Percentiles rank a stretch among this genome's conserved stretches.
phyloP scores from a whole-genome alignment of 2,888 invertebrate species.

The Drosophila glabriapex region DNA sequence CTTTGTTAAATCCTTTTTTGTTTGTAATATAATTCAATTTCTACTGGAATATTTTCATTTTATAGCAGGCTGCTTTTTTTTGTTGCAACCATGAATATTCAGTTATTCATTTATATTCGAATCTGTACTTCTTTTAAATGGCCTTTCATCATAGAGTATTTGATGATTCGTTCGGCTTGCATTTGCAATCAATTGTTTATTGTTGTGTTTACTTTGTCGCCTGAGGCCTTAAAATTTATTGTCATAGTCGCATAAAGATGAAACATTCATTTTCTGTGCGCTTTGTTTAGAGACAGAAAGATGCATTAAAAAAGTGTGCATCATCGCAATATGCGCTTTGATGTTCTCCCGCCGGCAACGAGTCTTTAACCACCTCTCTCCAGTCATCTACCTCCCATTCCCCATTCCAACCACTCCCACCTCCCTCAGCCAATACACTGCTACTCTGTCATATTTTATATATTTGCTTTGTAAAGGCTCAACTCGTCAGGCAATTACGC shows the following conservation, averaged over 20 bases:
- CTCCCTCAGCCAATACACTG: not conserved
- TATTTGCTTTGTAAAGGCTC: slow-evolving; percentile 22
- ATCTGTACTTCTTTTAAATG: not conserved
- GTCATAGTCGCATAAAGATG: slow-evolving; percentile 62
- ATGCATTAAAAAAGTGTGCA: slow-evolving; percentile 19
- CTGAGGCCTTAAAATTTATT: slow-evolving; percentile 74
- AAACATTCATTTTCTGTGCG: slow-evolving; percentile 42
- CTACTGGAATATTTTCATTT: not conserved
- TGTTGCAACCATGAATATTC: too few species aligned
- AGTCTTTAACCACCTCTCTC: slow-evolving; percentile 18
- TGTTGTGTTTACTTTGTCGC: slow-evolving; percentile 79
- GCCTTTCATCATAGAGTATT: slow-evolving; percentile 18
- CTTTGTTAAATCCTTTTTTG: not conserved
- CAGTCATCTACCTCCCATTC: not conserved
- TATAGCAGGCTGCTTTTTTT: not conserved
- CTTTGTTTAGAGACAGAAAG: slow-evolving; percentile 52
- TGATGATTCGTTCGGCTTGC: slow-evolving; percentile 10
- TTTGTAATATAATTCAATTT: not conserved
- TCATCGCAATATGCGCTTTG: slow-evolving; percentile 64
- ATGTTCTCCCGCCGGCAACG: slow-evolving; percentile 59
- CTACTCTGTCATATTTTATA: not conserved
- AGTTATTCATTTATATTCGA: not conserved
- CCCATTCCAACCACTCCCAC: not conserved
- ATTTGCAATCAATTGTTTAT: slow-evolving; percentile 49
- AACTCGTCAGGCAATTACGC: slow-evolving; percentile 67